Evolutionary conservation across 1,140 invertebrate genomes (phyloP).

Genomic region (Saccostrea glomerata): DNA sequence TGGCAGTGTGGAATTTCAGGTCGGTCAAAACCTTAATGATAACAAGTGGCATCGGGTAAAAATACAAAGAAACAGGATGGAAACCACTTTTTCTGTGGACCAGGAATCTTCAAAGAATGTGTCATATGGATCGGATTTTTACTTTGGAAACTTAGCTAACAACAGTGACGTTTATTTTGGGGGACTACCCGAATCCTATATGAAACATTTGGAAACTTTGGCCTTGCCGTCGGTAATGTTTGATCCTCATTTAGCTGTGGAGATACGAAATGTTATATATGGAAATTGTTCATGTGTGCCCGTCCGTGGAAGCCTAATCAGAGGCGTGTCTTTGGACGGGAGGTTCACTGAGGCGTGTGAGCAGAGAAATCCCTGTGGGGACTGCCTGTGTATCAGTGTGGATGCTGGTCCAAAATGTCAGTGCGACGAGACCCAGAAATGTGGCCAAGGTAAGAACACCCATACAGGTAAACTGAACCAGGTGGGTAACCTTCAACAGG

Average conservation of each 20-base stretch:
- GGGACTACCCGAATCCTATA: constrained; percentile 67
- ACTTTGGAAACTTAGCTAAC: constrained; percentile 56
- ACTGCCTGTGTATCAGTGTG: constrained; percentile 68
- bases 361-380: constrained; percentile 65
- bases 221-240: constrained; percentile 65
- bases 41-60: constrained; percentile 69
- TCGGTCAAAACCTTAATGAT: constrained; percentile 76
- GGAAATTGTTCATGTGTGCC: constrained; percentile 74
- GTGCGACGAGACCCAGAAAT: constrained; percentile 55
- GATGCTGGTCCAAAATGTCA: constrained; percentile 65
- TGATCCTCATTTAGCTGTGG: constrained; percentile 59
- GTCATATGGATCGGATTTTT: constrained; percentile 71
- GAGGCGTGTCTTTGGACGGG: constrained; percentile 53
- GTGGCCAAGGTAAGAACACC: constrained; percentile 62
- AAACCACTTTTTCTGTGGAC: constrained; percentile 69
- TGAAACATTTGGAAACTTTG: constrained; percentile 53
- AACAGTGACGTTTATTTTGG: constrained; percentile 72
- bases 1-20: constrained; percentile 88
- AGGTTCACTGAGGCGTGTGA: constrained; percentile 70
- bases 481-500: neutral
- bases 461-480: neutral
- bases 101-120: constrained; percentile 74
- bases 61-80: constrained; percentile 62
- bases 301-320: constrained; percentile 64
- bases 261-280: constrained; percentile 75